Percentiles rank a stretch among this genome's conserved stretches.
Conservation (phyloP, 2,888 invertebrate species). For the Leptogaster cylindrica region DNA sequence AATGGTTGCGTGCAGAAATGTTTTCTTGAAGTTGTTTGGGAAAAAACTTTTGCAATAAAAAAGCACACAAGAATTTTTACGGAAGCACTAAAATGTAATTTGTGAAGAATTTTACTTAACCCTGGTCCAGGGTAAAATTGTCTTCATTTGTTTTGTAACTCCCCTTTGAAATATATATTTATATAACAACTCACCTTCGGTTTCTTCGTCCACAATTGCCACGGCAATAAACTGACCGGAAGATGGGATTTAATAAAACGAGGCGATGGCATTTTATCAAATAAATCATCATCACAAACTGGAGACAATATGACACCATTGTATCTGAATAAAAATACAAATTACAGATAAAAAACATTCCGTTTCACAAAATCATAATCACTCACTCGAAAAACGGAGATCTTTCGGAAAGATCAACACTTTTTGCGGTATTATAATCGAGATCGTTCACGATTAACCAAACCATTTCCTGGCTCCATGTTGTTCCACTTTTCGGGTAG, state of each 20-base stretch:
- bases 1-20: no score
- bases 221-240: slow-evolving; percentile 8
- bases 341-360: neutral
- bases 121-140: no score
- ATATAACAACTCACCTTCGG: neutral
- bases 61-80: no score
- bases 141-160: no score
- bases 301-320: neutral
- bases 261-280: neutral
- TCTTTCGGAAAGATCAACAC: slow-evolving; percentile 54
- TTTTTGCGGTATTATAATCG: slow-evolving; percentile 55
- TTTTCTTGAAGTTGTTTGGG: no score
- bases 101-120: no score
- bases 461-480: slow-evolving; percentile 59
- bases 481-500: slow-evolving; percentile 59
- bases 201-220: slow-evolving; percentile 24
- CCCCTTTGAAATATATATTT: no score
- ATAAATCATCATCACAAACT: neutral
- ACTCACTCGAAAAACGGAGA: slow-evolving; percentile 59
- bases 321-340: neutral
- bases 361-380: neutral
- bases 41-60: no score
- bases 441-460: slow-evolving; percentile 58
- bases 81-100: no score
- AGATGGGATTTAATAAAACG: slow-evolving; percentile 37